These are phyloP conservation scores for Poecilus cupreus DNA, from an alignment of 2,888 invertebrate genomes.

Conservation along the genomic window DNA sequence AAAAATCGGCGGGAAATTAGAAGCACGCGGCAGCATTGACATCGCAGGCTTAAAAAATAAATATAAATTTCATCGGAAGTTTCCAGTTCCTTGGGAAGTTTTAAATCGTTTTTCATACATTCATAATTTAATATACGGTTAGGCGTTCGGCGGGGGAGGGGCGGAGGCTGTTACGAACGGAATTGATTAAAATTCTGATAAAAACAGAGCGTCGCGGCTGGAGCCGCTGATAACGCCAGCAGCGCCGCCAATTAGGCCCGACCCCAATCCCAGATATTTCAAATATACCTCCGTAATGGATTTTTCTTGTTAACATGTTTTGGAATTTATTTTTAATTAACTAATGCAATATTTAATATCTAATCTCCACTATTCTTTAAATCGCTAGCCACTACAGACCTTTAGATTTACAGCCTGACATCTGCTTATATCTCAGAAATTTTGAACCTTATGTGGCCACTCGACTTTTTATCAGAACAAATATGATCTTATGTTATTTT, in stretches of 20 bases:
- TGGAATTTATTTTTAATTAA: constrained; percentile 14
- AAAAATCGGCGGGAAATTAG: background rate
- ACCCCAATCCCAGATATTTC: background rate
- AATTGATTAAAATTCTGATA: constrained; percentile 45
- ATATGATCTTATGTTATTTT: too few species aligned
- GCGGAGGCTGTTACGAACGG: background rate
- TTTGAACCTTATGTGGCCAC: too few species aligned
- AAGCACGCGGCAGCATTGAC: background rate
- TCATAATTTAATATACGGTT: constrained; percentile 48
- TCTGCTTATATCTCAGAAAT: too few species aligned
- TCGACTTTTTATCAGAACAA: too few species aligned
- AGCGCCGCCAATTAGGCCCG: background rate
- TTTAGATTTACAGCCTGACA: too few species aligned
- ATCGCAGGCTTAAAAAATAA: constrained; percentile 32
- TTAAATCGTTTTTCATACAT: constrained; percentile 55
- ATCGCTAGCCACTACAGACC: too few species aligned
- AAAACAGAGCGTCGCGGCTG: constrained; percentile 23
- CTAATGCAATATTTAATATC: background rate
- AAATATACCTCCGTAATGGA: constrained; percentile 2
- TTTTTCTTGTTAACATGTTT: constrained; percentile 26
- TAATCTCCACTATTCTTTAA: background rate
- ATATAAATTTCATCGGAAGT: constrained; percentile 39
- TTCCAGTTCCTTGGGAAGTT: constrained; percentile 31
- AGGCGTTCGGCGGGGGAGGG: background rate
- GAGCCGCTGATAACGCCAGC: constrained; percentile 14